Base-by-base conservation (phyloP, 2,113 vertebrate species). In the Uropsilus gracilis region DNA sequence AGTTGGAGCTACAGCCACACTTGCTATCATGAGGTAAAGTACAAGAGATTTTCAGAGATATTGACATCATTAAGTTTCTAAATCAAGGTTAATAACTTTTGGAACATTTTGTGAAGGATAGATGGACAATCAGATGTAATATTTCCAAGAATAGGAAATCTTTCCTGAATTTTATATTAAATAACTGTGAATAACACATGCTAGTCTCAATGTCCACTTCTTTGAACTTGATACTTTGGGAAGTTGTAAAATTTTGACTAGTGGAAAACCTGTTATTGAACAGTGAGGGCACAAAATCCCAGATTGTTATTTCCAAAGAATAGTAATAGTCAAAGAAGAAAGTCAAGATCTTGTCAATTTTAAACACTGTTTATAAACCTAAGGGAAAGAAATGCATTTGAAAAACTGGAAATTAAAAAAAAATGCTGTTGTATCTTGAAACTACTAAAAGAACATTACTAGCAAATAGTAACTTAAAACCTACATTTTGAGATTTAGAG, bases 391-490 rank as follows among this genome's bases (percentile, higher is more conserved):
- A 53, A 34, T 13, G 1, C 14, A 61, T 69, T 84, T 95, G 12
- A 69, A 57, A 55, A 95, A 89, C n/a, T 64, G 4, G 63, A 92
- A 97, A 88, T 75, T 77, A 55, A 55, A 88, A 83, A 63, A 84
- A 75, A 37, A 10, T 85, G 66, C 53, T 78, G 64, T 13, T 0
- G n/a, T 91, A 73, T 88, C 89, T 96, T 75, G 16, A 91, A 73
- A 0, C 3, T 77, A 94, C 89, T 77, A 64, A 64, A 34, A 39
- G 50, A 53, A 66, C 16, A 16, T 72, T 71, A 61, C 13, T 64
- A 93, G 90, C 22, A 94, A 97, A 96, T 18, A 17, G 64, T 71
- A 10, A 93, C 91, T 72, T 46, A 50, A 81, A 88, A 80, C 6
- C 22, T 64, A 59, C 18, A 83, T 82, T 82, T 93, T 2, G 63